These are phyloP conservation scores for Ambastaia sidthimunki DNA, from an alignment of 2,797 vertebrate species.

Conservation along the genomic window DNA sequence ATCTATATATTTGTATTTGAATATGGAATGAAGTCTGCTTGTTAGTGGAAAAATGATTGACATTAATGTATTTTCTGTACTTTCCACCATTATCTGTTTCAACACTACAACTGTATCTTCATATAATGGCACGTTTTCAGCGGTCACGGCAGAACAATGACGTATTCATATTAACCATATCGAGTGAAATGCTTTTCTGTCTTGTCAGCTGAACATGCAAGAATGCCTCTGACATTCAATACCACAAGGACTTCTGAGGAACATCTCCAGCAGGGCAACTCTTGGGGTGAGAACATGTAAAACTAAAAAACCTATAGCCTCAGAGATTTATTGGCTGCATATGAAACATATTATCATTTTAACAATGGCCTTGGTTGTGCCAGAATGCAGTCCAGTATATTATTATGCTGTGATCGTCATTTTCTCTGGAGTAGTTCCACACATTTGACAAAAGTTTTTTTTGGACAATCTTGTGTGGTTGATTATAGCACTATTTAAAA, in stretches of 20 bases:
- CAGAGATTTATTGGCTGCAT: slow-evolving; percentile 13
- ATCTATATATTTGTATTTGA: slow-evolving; percentile 43
- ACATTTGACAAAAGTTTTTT: not conserved
- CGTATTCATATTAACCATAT: slow-evolving; percentile 28
- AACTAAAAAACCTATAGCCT: slow-evolving; percentile 16
- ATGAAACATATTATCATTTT: not conserved
- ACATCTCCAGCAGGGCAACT: slow-evolving; percentile 3
- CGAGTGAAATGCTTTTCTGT: slow-evolving; percentile 11
- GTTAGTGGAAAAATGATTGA: slow-evolving; percentile 35
- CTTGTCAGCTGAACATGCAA: slow-evolving; percentile 13
- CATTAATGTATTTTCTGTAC: slow-evolving; percentile 45
- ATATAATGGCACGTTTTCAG: slow-evolving; percentile 28
- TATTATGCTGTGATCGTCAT: slow-evolving; percentile 2
- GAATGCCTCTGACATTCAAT: slow-evolving; percentile 1
- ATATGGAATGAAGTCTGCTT: slow-evolving; percentile 34
- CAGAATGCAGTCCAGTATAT: slow-evolving; percentile 19
- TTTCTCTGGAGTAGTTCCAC: slow-evolving; percentile 7
- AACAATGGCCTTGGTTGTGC: slow-evolving; percentile 25
- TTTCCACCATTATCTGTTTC: slow-evolving; percentile 45
- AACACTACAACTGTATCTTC: slow-evolving; percentile 31
- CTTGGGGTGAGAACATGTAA: slow-evolving; percentile 22
- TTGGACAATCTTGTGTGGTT: too few species aligned
- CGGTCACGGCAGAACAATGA: slow-evolving; percentile 19
- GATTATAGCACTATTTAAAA: not conserved
- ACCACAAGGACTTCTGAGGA: slow-evolving; percentile 6